These are phyloP conservation scores for Drosophila willistoni DNA, from an alignment of 1,140 invertebrate genomes.

Conservation along the genomic window DNA sequence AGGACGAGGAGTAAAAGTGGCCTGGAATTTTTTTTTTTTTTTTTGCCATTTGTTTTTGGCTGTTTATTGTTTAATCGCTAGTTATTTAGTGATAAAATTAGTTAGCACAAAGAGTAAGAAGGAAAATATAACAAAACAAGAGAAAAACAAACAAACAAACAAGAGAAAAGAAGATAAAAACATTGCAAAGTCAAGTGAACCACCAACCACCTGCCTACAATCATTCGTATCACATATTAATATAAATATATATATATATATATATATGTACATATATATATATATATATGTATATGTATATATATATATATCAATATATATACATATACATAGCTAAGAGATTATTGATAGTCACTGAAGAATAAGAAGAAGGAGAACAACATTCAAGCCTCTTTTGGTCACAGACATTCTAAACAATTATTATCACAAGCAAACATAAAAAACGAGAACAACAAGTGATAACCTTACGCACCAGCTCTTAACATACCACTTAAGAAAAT, in stretches of 20 bases:
- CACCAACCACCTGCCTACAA: slow-evolving; percentile 81
- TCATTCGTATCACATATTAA: slow-evolving; percentile 73
- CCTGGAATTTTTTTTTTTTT: slow-evolving; percentile 7
- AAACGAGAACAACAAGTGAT: slow-evolving; percentile 18
- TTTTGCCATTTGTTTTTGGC: slow-evolving; percentile 33
- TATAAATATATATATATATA: slow-evolving; percentile 24
- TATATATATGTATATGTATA: too few species aligned
- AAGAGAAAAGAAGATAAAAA: slow-evolving; percentile 30
- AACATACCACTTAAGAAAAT: slow-evolving; percentile 37
- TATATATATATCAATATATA: too few species aligned
- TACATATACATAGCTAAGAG: slow-evolving; percentile 24
- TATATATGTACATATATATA: slow-evolving; percentile 7
- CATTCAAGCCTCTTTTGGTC: slow-evolving; percentile 44
- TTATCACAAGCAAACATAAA: not conserved
- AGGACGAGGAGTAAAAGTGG: slow-evolving; percentile 8
- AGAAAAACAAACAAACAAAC: slow-evolving; percentile 5
- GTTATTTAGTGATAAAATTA: slow-evolving; percentile 51
- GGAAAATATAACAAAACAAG: not conserved
- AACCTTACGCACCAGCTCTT: slow-evolving; percentile 61
- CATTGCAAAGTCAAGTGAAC: slow-evolving; percentile 71
- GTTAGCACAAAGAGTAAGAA: slow-evolving; percentile 50
- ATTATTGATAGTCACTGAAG: slow-evolving; percentile 42
- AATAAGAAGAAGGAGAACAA: slow-evolving; percentile 25
- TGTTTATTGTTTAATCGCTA: slow-evolving; percentile 55
- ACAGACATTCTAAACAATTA: slow-evolving; percentile 19